Base-by-base conservation (phyloP, 2,797 vertebrate genomes). In the Eupleurogrammus muticus region DNA sequence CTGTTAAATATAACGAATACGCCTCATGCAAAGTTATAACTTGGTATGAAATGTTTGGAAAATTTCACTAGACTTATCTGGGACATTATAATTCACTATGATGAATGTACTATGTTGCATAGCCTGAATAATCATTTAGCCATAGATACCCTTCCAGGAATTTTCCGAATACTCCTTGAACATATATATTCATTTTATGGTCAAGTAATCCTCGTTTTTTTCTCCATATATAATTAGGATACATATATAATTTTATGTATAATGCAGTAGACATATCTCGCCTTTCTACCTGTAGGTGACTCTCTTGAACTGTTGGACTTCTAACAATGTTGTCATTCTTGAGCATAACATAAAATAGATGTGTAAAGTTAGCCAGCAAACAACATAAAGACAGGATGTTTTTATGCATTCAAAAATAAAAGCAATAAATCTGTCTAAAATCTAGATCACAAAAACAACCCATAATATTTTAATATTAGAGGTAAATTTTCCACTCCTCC, bases 251-350 rank as follows among this genome's bases (percentile, higher is more conserved):
- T 12, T 47, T 14, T 56, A 17, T 19, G 5, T 19, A 34, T 38
- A 54, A 19, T 28, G 38, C 13, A 9, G 19, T 28, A 44, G 1
- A 13, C 9, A 17, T n/a, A 9, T 64, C 4, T 23, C 50, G 17
- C 2, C 19, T 47, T 53, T 55, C 19, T 38, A 40, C 79, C 91
- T 49, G 57, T 74, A 90, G 90, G 69, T 74, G 89, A 24, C 69
- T 67, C 75, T 90, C 81, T 88, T 80, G 64, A 54, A 69, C 28
- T 52, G 34, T 59, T 61, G 64, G 60, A 66, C 32, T 73, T 70
- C n/a, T 47, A 44, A 44, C 20, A 46, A 20, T 57, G 73, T 78
- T 81, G 62, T 60, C 46, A 64, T 87, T 78, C 62, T 24, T 36
- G 35, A 13, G 3, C 14, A n/a, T 47, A 2, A 21, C 17, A 6